A percentile compares a stretch with the other conserved stretches of the same genome.
Evolutionary conservation across 2,797 vertebrate species (phyloP).

Genomic region (Aldrovandia affinis): DNA sequence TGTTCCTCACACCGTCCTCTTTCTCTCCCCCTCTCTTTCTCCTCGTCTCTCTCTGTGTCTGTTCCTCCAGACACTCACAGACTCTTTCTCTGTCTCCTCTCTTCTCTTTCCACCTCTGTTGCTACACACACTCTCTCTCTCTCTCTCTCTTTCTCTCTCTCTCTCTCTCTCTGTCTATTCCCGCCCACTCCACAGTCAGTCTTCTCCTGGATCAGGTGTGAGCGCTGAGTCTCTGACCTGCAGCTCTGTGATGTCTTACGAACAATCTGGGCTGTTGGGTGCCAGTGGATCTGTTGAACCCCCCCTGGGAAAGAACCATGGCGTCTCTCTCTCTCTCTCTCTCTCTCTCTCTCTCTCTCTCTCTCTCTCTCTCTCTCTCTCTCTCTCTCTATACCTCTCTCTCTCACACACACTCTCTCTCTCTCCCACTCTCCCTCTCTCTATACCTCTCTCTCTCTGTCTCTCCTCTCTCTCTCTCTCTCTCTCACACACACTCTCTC

Average conservation of each 20-base stretch:
- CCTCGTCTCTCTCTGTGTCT: too few relatives aligned
- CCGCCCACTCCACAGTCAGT: too few relatives aligned
- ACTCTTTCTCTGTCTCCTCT: too few relatives aligned
- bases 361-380: background rate
- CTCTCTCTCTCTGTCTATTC: too few relatives aligned
- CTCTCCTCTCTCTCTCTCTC: background rate
- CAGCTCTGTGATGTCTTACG: background rate
- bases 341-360: background rate
- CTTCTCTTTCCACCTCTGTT: too few relatives aligned
- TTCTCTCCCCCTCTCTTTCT: background rate
- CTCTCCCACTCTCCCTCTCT: too few relatives aligned
- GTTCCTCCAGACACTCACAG: too few relatives aligned
- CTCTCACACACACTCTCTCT: background rate
- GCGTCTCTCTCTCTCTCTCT: background rate
- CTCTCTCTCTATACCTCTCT: background rate
- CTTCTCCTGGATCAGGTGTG: background rate
- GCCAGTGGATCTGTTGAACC: background rate
- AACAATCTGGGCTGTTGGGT: background rate
- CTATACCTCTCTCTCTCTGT: background rate
- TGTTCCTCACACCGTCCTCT: too few relatives aligned
- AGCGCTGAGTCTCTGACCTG: background rate
- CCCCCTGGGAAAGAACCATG: background rate
- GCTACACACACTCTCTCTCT: too few relatives aligned
- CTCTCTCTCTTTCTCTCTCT: too few relatives aligned
- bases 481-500: background rate